Conservation (phyloP, 1,140 invertebrate species). For the Musca domestica region DNA sequence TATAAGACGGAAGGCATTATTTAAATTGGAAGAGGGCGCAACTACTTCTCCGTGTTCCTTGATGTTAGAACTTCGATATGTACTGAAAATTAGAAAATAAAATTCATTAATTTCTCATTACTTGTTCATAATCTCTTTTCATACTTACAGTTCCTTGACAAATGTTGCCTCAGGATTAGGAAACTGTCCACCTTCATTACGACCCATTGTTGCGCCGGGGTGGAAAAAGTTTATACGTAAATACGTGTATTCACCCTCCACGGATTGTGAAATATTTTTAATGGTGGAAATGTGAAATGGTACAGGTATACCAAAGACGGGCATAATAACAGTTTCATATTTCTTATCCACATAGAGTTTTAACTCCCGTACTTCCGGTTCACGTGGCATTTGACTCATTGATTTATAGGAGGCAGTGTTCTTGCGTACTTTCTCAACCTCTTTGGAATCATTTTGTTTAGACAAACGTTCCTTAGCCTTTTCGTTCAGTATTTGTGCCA, state of each 20-base stretch:
- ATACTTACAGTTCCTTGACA: conserved; percentile 94
- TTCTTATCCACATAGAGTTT: conserved; percentile 97
- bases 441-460: conserved; percentile 79
- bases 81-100: conserved; percentile 60
- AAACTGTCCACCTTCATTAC: conserved; percentile 85
- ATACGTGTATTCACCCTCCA: conserved; percentile 99
- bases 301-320: conserved; percentile 92
- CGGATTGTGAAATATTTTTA: conserved; percentile 97
- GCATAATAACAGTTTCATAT: conserved; percentile 96
- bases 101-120: not conserved
- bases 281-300: conserved; percentile 99
- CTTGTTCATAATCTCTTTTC: too few relatives aligned
- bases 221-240: conserved; percentile 99
- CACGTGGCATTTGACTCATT: conserved; percentile 86
- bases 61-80: conserved; percentile 96
- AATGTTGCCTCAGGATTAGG: conserved; percentile 94
- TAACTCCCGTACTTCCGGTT: conserved; percentile 88
- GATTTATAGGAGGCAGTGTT: conserved; percentile 95
- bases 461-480: conserved; percentile 88
- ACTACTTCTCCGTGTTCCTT: conserved; percentile 97
- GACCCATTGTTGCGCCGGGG: conserved; percentile 92
- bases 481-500: conserved; percentile 87
- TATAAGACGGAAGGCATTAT: conserved; percentile 94
- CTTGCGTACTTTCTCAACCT: conserved; percentile 89
- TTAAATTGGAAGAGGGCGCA: conserved; percentile 92